Evolutionary conservation across 2,797 vertebrate genomes (phyloP).

Genomic region (Lophotriccus pileatus): DNA sequence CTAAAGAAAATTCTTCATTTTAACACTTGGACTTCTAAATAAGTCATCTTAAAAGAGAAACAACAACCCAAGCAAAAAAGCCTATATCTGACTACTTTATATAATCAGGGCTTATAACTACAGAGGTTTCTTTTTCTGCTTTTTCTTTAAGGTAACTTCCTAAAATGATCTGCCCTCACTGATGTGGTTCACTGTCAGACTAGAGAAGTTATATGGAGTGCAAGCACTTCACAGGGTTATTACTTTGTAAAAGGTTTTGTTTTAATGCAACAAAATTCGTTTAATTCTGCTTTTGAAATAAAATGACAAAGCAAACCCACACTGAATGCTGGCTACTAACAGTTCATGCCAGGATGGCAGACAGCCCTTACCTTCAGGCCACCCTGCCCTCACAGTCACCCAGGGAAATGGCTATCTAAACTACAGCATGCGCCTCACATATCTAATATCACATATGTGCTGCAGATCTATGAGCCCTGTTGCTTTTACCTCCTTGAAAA

Average conservation of each 20-base stretch:
- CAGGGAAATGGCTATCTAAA: slow-evolving; percentile 35
- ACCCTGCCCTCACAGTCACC: slow-evolving; percentile 60
- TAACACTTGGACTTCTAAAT: neutral
- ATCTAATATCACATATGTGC: neutral
- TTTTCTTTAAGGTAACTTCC: slow-evolving; percentile 7
- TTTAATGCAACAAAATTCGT: neutral
- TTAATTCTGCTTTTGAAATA: slow-evolving; percentile 42
- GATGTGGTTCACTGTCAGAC: neutral
- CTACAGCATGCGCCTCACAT: neutral
- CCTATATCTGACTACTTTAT: neutral
- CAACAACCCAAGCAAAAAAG: neutral
- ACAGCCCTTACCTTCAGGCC: slow-evolving; percentile 48
- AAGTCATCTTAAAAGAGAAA: neutral
- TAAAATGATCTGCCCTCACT: neutral
- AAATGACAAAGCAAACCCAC: slow-evolving; percentile 44
- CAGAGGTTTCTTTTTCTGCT: neutral
- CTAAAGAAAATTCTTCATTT: slow-evolving; percentile 39
- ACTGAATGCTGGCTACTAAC: slow-evolving; percentile 21
- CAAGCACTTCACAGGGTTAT: neutral
- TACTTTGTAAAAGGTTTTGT: neutral
- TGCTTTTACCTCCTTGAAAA: neutral
- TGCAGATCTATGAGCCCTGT: neutral
- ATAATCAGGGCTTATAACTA: slow-evolving; percentile 36
- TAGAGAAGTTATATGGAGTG: neutral
- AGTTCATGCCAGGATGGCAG: slow-evolving; percentile 54